phyloP scores from a whole-genome alignment of 2,797 vertebrate species.

The Holocentrus rufus region DNA sequence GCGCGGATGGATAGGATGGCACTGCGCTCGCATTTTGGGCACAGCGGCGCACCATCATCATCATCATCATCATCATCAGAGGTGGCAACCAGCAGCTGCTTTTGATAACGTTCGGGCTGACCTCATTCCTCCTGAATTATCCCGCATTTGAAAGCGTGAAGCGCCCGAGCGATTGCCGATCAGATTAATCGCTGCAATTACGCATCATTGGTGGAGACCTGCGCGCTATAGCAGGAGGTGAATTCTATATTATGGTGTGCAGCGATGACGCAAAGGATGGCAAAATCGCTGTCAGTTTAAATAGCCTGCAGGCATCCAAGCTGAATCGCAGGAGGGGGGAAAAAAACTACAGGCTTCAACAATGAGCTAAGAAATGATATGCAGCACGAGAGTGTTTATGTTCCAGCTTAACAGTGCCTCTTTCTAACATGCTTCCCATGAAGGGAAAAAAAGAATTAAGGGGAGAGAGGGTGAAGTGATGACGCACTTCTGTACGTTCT shows the following conservation, averaged over 20 bases:
- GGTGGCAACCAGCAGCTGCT: slow-evolving; percentile 11
- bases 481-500: slow-evolving; percentile 35
- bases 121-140: slow-evolving; percentile 20
- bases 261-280: slow-evolving; percentile 7
- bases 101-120: slow-evolving; percentile 28
- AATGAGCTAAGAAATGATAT: neutral
- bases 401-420: slow-evolving; percentile 19
- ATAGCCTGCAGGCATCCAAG: neutral
- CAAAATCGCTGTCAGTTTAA: slow-evolving; percentile 30
- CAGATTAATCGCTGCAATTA: slow-evolving; percentile 30
- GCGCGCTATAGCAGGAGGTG: neutral
- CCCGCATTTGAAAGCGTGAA: slow-evolving; percentile 19
- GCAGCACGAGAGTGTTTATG: slow-evolving; percentile 26
- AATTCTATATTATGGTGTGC: neutral
- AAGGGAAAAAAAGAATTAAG: slow-evolving; percentile 20
- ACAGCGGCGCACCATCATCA: slow-evolving; percentile 3
- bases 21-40: slow-evolving; percentile 14
- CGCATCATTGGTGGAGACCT: slow-evolving; percentile 21
- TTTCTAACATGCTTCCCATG: slow-evolving; percentile 17
- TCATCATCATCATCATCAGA: too few species aligned
- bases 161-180: neutral
- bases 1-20: slow-evolving; percentile 51
- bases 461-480: slow-evolving; percentile 10
- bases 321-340: neutral
- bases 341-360: slow-evolving; percentile 9